phyloP scores from a whole-genome alignment of 2,797 vertebrate species.

The Acipenser transmontanus region DNA sequence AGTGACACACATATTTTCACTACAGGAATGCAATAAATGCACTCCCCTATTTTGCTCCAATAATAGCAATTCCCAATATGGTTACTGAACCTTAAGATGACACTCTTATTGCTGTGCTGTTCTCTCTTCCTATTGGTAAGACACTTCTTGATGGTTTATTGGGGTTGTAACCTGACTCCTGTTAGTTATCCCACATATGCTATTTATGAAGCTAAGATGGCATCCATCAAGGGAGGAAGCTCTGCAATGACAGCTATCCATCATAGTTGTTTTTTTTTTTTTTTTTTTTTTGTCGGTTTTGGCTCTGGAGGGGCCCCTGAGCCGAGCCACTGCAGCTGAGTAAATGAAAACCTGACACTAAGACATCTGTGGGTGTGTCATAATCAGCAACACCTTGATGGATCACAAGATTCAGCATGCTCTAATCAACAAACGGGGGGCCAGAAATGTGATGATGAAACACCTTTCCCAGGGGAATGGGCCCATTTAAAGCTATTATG shows the following conservation, averaged over 20 bases:
- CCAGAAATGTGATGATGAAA: not conserved
- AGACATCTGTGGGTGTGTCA: slow-evolving; percentile 6
- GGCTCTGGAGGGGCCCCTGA: slow-evolving; percentile 11
- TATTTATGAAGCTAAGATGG: slow-evolving; percentile 68
- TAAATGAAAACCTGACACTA: slow-evolving; percentile 9
- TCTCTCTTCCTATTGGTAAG: slow-evolving; percentile 20
- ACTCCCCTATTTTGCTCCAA: too few species aligned
- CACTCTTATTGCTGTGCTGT: not conserved
- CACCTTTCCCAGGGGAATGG: not conserved
- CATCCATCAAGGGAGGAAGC: slow-evolving; percentile 48
- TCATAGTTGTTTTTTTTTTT: slow-evolving; percentile 24
- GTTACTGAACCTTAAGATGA: too few species aligned
- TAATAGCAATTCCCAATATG: too few species aligned
- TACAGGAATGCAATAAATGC: too few species aligned
- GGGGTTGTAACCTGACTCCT: slow-evolving; percentile 57
- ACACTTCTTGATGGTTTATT: slow-evolving; percentile 49
- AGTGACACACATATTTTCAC: too few species aligned
- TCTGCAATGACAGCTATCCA: slow-evolving; percentile 38
- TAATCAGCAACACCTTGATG: not conserved
- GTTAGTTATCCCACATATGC: slow-evolving; percentile 52
- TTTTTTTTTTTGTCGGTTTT: slow-evolving; percentile 16
- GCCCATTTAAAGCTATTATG: not conserved
- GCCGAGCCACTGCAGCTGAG: slow-evolving; percentile 15
- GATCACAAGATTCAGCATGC: slow-evolving; percentile 1
- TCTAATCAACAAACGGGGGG: not conserved